Evolutionary conservation across 2,888 invertebrate species (phyloP).

Genomic region (Lasius fuliginosus): DNA sequence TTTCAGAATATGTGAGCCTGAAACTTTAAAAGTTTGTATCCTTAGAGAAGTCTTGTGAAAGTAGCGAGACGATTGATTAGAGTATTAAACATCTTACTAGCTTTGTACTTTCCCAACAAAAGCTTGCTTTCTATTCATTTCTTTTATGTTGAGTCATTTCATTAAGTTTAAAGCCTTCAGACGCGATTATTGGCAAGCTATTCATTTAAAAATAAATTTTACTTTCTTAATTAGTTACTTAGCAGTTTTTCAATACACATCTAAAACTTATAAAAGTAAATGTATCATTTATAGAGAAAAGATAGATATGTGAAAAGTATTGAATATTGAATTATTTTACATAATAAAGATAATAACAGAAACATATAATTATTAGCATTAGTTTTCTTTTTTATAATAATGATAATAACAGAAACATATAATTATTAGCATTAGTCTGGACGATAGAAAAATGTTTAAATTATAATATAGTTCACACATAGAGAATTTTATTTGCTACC

Average conservation of each 20-base stretch:
- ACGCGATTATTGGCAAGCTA: not conserved
- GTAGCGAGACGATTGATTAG: conserved; percentile 13
- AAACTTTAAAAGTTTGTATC: conserved; percentile 35
- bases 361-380: not conserved
- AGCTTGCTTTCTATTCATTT: conserved; percentile 10
- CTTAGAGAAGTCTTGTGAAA: conserved; percentile 10
- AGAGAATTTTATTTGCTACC: not conserved
- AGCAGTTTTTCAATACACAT: not conserved
- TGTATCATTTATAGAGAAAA: not conserved
- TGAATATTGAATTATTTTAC: not conserved
- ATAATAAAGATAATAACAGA: not conserved
- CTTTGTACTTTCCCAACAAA: conserved; percentile 18
- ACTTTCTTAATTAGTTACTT: not conserved
- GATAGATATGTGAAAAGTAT: not conserved
- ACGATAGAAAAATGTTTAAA: not conserved
- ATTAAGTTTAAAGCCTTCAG: not conserved
- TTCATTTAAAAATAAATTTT: conserved; percentile 19
- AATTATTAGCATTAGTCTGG: not conserved
- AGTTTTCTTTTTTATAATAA: not conserved
- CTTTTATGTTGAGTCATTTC: not conserved
- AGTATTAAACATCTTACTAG: conserved; percentile 38
- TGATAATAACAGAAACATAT: not conserved
- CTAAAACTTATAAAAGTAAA: not conserved
- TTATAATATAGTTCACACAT: not conserved
- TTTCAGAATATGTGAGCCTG: conserved; percentile 13